Evolutionary conservation across 35 echinoderm and acorn worm species (phyloP), one percentile per base, ranked within the genome.

Genomic region (Apostichopus parvimensis): DNA sequence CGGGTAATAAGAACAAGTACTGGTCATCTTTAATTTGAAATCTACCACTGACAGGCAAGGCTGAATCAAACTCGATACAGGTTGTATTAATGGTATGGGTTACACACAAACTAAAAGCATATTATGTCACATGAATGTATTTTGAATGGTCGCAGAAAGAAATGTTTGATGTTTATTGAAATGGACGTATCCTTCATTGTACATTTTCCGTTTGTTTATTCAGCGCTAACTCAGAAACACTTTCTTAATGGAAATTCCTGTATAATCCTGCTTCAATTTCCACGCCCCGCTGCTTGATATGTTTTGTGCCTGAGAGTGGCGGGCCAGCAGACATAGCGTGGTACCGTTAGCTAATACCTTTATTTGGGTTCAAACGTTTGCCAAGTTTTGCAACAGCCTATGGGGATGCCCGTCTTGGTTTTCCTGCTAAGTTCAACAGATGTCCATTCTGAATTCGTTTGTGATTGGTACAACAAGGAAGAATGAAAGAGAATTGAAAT

Each of bases 161-260:
- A 61, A 61, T 24, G 81, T 57, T 84, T 84, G 81, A 84, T 59
- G 54, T 56, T 84, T 59, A 84, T 84, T 23, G 15, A 18, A 58
- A 18, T 14, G 81, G 81, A 84, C 81, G 23, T 84, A 60, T 56
- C 81, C 81, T 59, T n/a, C 56, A 59, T 59, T 52, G 15, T 84
- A 84, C 81, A 84, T 84, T 20, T 84, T 84, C 54, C 81, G 81
- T 84, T 84, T 84, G 81, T 84, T 84, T 84, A 58, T 84, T 84
- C 81, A 84, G 81, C 81, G 81, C 55, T 56, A 18, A 59, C 20
- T 15, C 54, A 84, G 81, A 84, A 84, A 84, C 81, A 84, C 81
- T 58, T 84, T 56, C 55, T 59, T 84, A 84, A 84, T 84, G 55
- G 81, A 84, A 84, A 84, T 58, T 60, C 54, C 81, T 84, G 54